Evolutionary conservation across 2,797 vertebrate species (phyloP).

Genomic region (Hemibagrus guttatus): DNA sequence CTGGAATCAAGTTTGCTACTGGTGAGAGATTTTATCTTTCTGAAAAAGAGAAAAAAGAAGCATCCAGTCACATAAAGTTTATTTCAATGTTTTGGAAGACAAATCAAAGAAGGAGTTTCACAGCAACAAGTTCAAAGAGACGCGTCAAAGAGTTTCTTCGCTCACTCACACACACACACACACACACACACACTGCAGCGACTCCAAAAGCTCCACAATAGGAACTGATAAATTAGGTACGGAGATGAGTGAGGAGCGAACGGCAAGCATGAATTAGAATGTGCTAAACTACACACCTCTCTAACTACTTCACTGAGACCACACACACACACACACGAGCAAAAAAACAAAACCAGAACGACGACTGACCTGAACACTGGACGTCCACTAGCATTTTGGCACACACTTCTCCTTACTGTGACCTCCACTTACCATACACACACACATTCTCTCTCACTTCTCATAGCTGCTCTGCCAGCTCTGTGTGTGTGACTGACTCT

Average conservation of each 20-base stretch:
- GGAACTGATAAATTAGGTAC: constrained; percentile 27
- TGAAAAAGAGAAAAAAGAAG: not conserved
- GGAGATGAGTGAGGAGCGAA: not conserved
- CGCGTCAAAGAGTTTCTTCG: not conserved
- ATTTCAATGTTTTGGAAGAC: too few relatives aligned
- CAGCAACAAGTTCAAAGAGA: not conserved
- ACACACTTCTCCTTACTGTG: constrained; percentile 28
- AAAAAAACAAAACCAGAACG: not conserved
- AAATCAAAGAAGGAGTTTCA: not conserved
- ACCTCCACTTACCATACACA: constrained; percentile 33
- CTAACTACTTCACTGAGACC: not conserved
- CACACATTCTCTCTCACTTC: not conserved
- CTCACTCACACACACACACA: not conserved
- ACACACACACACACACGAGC: not conserved
- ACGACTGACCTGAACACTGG: constrained; percentile 8
- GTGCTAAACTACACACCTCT: constrained; percentile 24
- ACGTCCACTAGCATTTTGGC: not conserved
- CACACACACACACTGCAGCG: not conserved
- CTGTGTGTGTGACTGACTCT: constrained; percentile 15
- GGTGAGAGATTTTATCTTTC: not conserved
- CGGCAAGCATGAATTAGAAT: constrained; percentile 14
- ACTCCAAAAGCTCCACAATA: not conserved
- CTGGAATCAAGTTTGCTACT: not conserved
- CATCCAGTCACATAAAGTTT: not conserved
- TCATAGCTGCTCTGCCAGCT: constrained; percentile 28